Evolutionary conservation across 2,113 vertebrate genomes (phyloP).

Genomic region (Poecile atricapillus): DNA sequence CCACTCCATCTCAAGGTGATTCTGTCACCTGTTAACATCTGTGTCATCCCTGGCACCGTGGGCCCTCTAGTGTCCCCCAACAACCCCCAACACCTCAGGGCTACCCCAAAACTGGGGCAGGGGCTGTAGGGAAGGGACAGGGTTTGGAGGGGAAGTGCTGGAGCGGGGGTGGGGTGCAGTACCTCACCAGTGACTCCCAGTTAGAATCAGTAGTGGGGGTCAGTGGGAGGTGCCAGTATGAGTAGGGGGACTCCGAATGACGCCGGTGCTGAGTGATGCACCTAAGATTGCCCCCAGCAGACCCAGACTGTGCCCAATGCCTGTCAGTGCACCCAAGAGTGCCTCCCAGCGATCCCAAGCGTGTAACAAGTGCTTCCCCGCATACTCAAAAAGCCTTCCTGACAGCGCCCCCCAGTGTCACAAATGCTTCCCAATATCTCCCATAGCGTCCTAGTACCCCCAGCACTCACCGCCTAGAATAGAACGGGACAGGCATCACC

Average conservation of each 20-base stretch:
- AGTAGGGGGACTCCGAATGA: background rate
- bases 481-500: background rate
- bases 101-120: background rate
- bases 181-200: background rate
- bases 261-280: too few relatives aligned
- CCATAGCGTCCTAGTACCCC: too few relatives aligned
- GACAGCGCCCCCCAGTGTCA: background rate
- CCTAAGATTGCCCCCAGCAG: background rate
- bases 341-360: background rate
- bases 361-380: background rate
- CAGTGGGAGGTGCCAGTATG: background rate
- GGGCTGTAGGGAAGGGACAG: too few relatives aligned
- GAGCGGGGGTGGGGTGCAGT: too few relatives aligned
- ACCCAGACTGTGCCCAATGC: too few relatives aligned
- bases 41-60: background rate
- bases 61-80: background rate
- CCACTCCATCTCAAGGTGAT: background rate
- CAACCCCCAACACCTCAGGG: too few relatives aligned
- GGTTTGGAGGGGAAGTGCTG: background rate
- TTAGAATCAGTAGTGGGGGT: background rate
- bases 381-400: background rate
- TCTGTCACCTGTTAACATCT: background rate
- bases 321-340: too few relatives aligned
- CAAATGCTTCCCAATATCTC: too few relatives aligned
- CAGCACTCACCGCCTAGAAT: background rate